phyloP scores from a whole-genome alignment of 2,888 invertebrate genomes.

The Parnassius apollo region DNA sequence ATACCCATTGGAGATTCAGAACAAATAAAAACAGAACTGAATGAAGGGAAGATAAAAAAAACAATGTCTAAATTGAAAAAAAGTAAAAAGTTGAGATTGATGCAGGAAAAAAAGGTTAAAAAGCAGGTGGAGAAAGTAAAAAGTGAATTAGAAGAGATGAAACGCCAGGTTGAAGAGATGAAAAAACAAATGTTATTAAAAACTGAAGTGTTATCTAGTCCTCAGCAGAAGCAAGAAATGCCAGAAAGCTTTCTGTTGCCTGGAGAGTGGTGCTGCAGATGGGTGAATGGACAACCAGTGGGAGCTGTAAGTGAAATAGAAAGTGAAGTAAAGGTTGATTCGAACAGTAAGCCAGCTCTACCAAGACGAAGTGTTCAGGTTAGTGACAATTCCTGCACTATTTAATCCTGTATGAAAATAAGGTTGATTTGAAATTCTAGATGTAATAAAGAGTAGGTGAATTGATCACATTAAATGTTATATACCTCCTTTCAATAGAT shows the following conservation, averaged over 20 bases:
- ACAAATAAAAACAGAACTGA: slow-evolving; percentile 1
- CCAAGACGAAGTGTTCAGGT: slow-evolving; percentile 70
- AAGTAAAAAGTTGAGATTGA: slow-evolving; percentile 49
- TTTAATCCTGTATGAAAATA: no score
- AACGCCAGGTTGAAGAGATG: slow-evolving; percentile 65
- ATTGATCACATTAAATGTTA: no score
- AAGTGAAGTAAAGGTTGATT: slow-evolving; percentile 56
- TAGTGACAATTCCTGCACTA: no score
- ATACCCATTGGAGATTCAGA: slow-evolving; percentile 7
- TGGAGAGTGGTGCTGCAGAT: slow-evolving; percentile 85
- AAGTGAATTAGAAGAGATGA: slow-evolving; percentile 62
- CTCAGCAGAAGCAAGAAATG: slow-evolving; percentile 39
- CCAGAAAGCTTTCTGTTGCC: slow-evolving; percentile 57
- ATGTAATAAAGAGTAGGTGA: no score
- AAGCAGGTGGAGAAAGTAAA: slow-evolving; percentile 64
- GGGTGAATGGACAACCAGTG: slow-evolving; percentile 86
- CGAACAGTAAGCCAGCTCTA: slow-evolving; percentile 60
- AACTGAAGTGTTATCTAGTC: slow-evolving; percentile 41
- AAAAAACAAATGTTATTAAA: slow-evolving; percentile 56
- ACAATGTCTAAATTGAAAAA: slow-evolving; percentile 54
- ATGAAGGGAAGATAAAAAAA: slow-evolving; percentile 40
- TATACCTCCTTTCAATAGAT: no score
- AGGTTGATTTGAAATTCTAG: no score
- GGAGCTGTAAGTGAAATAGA: slow-evolving; percentile 77
- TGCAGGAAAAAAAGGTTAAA: slow-evolving; percentile 60